Base-by-base conservation (phyloP, 2,888 invertebrate species). In the Encarsia formosa region DNA sequence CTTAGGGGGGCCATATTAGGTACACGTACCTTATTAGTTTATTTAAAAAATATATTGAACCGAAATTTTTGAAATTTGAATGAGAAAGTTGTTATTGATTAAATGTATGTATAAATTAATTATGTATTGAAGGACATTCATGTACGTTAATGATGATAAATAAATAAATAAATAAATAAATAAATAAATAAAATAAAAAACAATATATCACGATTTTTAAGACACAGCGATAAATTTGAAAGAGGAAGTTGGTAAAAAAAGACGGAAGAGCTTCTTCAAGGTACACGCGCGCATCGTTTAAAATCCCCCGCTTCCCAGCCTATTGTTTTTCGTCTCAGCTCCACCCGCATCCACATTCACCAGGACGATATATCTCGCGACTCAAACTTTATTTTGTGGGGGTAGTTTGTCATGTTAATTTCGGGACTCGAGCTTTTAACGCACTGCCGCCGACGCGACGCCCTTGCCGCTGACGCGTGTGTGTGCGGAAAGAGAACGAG, bases 341-440 rank as follows among this genome's bases (percentile, higher is more conserved):
- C 64, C 66, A 67, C 23, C 18, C 26, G 26, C 68, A 70, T 72
- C 71, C 72, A 70, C 72, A 71, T 73, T 69, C 68, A 31, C 62
- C 70, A 57, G 65, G 59, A 63, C 66, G 66, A 72, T 73, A 72
- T 70, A 71, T 73, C 71, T 68, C 64, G 63, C 49, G 38, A 63
- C 65, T 69, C n/a, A n/a, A n/a, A n/a, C 71, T 71, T 71, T 74
- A 72, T 71, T 73, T 72, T 70, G 73, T 69, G 66, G 63, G 73
- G 72, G 72, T 72, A 73, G 73, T 74, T 74, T 74, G 72, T 74
- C 73, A 74, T 74, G 73, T 74, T 74, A 74, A 74, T 73, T 74
- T 56, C 41, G 16, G 37, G 26, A 38, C 68, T 67, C 66, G 63
- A 63, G 73, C 73, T 73, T 74, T 74, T 73, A 74, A 74, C 73